Conservation (phyloP, 1,140 invertebrate species). For the Pogonomyrmex californicus region DNA sequence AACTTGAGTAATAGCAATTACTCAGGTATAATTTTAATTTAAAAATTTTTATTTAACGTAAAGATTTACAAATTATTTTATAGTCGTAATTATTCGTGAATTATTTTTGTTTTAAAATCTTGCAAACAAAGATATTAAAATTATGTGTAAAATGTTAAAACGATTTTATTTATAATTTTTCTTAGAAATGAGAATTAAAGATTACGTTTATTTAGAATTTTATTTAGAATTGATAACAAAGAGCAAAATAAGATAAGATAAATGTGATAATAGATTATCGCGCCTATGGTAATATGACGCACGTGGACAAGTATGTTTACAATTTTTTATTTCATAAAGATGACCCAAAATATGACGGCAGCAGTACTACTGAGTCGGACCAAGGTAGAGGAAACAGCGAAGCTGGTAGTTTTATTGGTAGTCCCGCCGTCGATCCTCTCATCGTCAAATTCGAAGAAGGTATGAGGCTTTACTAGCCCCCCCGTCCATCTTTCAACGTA, state of each 20-base stretch:
- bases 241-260: background rate
- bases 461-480: conserved; percentile 91
- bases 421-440: conserved; percentile 89
- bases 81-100: background rate
- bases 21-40: background rate
- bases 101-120: conserved; percentile 29
- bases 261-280: conserved; percentile 5
- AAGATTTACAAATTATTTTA: background rate
- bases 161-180: conserved; percentile 13
- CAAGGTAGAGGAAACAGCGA: conserved; percentile 85
- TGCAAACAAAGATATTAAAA: background rate
- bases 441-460: conserved; percentile 93
- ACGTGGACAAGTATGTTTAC: conserved; percentile 21
- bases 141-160: background rate
- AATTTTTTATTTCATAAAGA: conserved; percentile 69
- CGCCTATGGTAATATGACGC: background rate
- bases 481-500: conserved; percentile 86
- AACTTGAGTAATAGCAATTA: background rate
- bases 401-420: conserved; percentile 84
- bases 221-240: background rate
- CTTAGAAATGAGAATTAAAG: background rate
- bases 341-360: conserved; percentile 84
- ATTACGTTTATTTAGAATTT: background rate
- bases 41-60: background rate
- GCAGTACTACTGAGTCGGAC: conserved; percentile 83